Conservation (phyloP, 2,113 vertebrate genomes). For the Myxocyprinus asiaticus region DNA sequence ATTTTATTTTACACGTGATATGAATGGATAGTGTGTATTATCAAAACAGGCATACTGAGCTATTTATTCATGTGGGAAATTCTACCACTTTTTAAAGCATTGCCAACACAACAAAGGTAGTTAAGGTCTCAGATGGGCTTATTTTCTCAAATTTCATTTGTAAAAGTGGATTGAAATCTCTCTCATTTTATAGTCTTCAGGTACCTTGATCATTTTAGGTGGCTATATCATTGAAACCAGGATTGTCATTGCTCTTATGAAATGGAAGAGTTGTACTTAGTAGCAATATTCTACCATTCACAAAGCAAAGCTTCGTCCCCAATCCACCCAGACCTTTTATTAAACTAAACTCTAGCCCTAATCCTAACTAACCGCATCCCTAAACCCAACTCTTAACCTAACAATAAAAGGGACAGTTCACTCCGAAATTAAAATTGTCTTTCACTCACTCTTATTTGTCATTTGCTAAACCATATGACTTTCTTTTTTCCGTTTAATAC, state of each 20-base stretch:
- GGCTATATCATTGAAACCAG: background rate
- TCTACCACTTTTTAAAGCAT: background rate
- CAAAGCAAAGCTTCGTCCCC: background rate
- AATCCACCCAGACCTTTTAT: too few relatives aligned
- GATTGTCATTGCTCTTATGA: background rate
- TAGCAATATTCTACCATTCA: background rate
- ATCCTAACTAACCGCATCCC: too few relatives aligned
- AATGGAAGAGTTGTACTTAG: background rate
- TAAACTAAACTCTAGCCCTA: too few relatives aligned
- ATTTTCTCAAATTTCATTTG: constrained; percentile 1
- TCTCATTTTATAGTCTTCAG: background rate
- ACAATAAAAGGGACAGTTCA: too few relatives aligned
- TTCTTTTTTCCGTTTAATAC: too few relatives aligned
- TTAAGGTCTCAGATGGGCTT: background rate
- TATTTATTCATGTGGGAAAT: constrained; percentile 12
- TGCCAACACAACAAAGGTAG: background rate
- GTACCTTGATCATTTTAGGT: background rate
- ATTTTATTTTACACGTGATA: constrained; percentile 62
- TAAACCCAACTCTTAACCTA: too few relatives aligned
- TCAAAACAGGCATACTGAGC: background rate
- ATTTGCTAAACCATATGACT: too few relatives aligned
- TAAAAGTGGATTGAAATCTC: background rate
- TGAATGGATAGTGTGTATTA: constrained; percentile 45
- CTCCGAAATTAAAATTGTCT: too few relatives aligned
- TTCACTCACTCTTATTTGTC: too few relatives aligned